These are phyloP conservation scores for Leontopithecus rosalia DNA, from an alignment of 2,797 vertebrate species.

Conservation along the genomic window DNA sequence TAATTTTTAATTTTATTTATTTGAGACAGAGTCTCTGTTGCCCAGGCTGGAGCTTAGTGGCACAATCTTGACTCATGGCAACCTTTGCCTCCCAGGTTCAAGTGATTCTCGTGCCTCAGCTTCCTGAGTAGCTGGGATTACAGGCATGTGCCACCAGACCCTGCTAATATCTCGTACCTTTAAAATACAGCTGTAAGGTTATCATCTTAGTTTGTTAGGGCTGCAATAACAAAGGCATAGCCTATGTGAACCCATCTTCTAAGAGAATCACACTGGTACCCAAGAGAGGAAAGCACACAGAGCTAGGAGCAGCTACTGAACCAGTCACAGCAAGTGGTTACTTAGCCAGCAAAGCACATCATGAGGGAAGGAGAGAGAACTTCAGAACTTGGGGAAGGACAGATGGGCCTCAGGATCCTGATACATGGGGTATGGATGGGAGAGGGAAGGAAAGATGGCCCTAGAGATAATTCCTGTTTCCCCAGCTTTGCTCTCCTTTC, in stretches of 20 bases:
- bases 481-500: neutral
- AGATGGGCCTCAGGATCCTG: neutral
- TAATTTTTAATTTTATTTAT: neutral
- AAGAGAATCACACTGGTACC: neutral
- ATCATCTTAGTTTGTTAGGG: neutral
- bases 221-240: neutral
- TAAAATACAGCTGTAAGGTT: neutral
- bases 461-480: neutral
- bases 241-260: neutral
- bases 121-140: no score
- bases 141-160: no score
- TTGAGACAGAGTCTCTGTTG: no score
- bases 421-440: rapidly evolving
- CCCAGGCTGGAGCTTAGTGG: no score
- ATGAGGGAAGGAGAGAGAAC: neutral
- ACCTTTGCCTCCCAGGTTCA: no score
- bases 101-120: no score
- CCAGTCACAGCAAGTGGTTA: neutral
- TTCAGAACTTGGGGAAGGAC: neutral
- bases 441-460: neutral
- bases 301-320: neutral
- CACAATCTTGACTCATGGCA: no score
- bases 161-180: neutral
- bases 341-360: neutral
- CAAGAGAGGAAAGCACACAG: neutral